Percentiles rank a stretch among this genome's conserved stretches.
Evolutionary conservation across 2,113 vertebrate genomes (phyloP).

Genomic region (Opisthocomus hoazin): DNA sequence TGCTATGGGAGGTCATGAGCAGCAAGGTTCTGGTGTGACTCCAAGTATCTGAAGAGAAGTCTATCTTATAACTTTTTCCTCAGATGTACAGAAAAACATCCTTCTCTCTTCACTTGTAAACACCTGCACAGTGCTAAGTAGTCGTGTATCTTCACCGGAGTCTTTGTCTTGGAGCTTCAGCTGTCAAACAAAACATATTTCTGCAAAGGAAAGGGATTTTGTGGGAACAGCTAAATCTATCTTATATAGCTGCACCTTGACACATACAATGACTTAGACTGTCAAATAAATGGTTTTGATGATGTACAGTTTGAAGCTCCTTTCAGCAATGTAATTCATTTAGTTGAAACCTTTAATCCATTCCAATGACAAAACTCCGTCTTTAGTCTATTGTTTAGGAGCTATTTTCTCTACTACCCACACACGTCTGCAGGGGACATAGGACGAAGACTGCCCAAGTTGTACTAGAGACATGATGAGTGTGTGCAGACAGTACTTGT

Average conservation of each 20-base stretch:
- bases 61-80: neutral
- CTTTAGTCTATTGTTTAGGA: slow-evolving; percentile 15
- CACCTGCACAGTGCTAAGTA: neutral
- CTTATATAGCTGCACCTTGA: slow-evolving; percentile 10
- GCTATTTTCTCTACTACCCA: neutral
- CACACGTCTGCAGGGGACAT: neutral
- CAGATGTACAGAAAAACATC: fast-evolving
- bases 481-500: neutral
- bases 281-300: slow-evolving; percentile 22
- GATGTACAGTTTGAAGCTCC: neutral
- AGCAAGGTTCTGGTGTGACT: neutral
- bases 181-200: slow-evolving; percentile 25
- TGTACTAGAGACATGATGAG: neutral
- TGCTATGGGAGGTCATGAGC: neutral
- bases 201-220: slow-evolving; percentile 19
- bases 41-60: neutral
- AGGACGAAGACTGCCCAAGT: neutral
- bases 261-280: neutral
- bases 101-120: neutral
- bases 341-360: slow-evolving; percentile 51
- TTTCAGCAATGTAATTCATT: slow-evolving; percentile 45
- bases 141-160: neutral
- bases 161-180: neutral
- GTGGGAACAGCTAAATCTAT: neutral
- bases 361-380: slow-evolving; percentile 5